Base-by-base conservation (phyloP, 2,888 invertebrate genomes). In the Eupsilia transversa region DNA sequence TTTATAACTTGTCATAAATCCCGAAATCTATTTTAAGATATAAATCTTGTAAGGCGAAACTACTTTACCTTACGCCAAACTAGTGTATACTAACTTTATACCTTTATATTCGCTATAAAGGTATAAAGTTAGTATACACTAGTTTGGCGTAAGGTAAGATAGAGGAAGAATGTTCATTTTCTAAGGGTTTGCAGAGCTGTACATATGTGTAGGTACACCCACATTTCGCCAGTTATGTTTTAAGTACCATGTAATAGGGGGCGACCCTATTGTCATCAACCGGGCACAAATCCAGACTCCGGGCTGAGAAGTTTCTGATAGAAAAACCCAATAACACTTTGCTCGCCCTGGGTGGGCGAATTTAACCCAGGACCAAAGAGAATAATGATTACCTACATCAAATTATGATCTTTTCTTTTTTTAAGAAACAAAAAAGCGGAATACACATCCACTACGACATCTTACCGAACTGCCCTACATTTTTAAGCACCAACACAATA, bases 1-100 rank as follows among this genome's bases (percentile, higher is more conserved):
- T 70, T 79, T 66, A 83, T 79, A 79, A 73, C 73, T 59, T 63
- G 66, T 27, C 79, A 59, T 83, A 83, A 83, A 73, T 33, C 52
- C 59, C 1, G 30, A 70, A 78, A 67, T 73, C 61, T 73, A 83
- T 64, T 80, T 83, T 52, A 3, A 38, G 69, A 73, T 83, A 52
- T 54, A 67, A 52, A 79, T 79, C 63, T 63, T 68, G 7, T 27
- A 49, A 27, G 3, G 33, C 38, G 69, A 66, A 65, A n/a, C 49
- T 73, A 61, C 49, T 63, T 68, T 57, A 61, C 27, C 14, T 72
- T 23, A 23, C 27, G 59, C 35, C 56, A 69, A 69, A 61, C 27
- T 38, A 52, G 64, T 46, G 27, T 20, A n/a, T 23, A 14, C 38
- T 56, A 52, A 74, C 65, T 61, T 52, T 56, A 61, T 73, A 49